Evolutionary conservation across 2,113 vertebrate genomes (phyloP), one percentile per base, ranked within the genome.

Genomic region (Noctilio leporinus): DNA sequence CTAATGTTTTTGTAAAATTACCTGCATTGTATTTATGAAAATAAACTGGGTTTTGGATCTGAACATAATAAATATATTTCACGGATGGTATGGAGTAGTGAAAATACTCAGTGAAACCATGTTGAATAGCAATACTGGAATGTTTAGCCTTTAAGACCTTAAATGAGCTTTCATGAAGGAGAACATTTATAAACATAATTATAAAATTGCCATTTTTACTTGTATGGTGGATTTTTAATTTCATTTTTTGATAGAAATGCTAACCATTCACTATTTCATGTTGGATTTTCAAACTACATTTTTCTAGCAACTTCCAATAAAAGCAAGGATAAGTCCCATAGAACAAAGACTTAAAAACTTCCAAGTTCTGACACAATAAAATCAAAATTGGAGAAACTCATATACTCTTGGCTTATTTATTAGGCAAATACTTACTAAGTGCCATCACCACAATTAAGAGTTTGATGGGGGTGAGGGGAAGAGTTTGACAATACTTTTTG

Each of bases 301-400:
- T 96, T 83, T 59, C 30, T 43, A 88, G 38, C 59, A 77, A 92
- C 19, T 17, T 67, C 20, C 4, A 53, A 22, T 67, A 12, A 38
- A 89, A 40, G 30, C n/a, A 40, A 62, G 40, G n/a, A 10, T 67
- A 59, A 70, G 53, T 7, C 1, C 51, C n/a, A n/a, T 64, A 51
- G 98, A 98, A 98, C 98, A 98, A 98, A 98, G 98, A 98, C 98
- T 98, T 98, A 98, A 98, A 98, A 96, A 98, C 98, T 98, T 98
- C 98, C 98, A 98, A 98, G 98, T 98, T 98, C 96, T 97, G 94
- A 97, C 91, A 97, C 96, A 98, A 97, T 62, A 62, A 97, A 89
- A 75, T 85, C 91, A 96, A 97, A 98, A 98, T 97, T 35, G 26
- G 94, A 98, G 98, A 98, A 98, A 98, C 98, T 97, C 97, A 94